These are phyloP conservation scores for Thaumatotibia leucotreta DNA, from an alignment of 1,140 invertebrate genomes.

Conservation along the genomic window DNA sequence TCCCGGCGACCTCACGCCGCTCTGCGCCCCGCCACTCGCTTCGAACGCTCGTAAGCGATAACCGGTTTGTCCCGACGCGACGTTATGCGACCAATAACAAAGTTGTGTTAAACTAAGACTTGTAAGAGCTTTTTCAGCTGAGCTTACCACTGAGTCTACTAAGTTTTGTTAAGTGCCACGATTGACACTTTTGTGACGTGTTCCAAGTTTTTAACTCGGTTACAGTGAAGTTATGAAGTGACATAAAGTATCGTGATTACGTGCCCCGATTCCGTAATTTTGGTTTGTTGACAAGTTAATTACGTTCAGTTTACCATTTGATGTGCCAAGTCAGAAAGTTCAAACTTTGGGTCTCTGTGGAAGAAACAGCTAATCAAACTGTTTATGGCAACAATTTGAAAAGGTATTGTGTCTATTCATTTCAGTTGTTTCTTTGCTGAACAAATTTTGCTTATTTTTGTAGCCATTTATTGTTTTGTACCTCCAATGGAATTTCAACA, in stretches of 20 bases:
- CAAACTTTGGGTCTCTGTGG: background rate
- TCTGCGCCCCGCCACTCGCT: constrained; percentile 22
- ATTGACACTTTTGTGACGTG: constrained; percentile 23
- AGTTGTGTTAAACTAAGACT: constrained; percentile 32
- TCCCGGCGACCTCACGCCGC: constrained; percentile 42
- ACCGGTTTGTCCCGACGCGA: constrained; percentile 41
- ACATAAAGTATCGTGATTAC: constrained; percentile 26
- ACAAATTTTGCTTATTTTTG: background rate
- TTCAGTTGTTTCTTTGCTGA: background rate
- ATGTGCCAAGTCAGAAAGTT: constrained; percentile 9
- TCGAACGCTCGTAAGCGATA: constrained; percentile 21
- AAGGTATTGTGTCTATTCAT: background rate
- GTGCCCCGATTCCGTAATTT: constrained; percentile 18
- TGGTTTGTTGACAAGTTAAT: constrained; percentile 10
- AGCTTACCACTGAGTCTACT: constrained; percentile 11
- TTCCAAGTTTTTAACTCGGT: constrained; percentile 26
- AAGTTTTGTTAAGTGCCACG: constrained; percentile 27
- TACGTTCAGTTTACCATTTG: background rate
- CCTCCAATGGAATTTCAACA: background rate
- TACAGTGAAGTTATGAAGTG: constrained; percentile 30
- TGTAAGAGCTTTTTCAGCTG: constrained; percentile 23
- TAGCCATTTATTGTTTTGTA: background rate
- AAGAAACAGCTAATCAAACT: background rate
- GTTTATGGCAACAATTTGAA: background rate
- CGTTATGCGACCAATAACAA: constrained; percentile 43